A percentile compares a stretch with the other conserved stretches of the same genome.
These are phyloP conservation scores for Crotalus horridus DNA, from an alignment of 2,113 vertebrate genomes.

Conservation along the genomic window DNA sequence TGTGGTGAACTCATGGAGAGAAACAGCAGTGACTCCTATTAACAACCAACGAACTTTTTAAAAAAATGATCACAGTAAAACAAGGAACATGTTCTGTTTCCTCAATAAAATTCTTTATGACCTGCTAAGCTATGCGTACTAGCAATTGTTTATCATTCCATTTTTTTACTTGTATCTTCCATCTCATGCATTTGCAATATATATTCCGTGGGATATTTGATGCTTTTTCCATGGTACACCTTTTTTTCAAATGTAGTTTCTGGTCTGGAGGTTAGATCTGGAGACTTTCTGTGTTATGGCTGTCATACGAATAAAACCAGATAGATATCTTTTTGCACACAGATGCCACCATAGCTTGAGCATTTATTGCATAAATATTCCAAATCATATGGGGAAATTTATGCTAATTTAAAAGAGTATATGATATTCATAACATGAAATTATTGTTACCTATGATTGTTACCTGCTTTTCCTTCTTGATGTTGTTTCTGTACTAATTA, in stretches of 20 bases:
- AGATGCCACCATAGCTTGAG: slow-evolving; percentile 38
- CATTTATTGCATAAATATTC: slow-evolving; percentile 49
- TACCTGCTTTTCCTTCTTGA: neutral
- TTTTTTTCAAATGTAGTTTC: neutral
- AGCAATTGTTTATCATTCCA: neutral
- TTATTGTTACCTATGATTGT: neutral
- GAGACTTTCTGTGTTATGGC: slow-evolving; percentile 45
- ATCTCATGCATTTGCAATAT: neutral
- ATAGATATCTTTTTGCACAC: slow-evolving; percentile 50
- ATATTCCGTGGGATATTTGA: neutral
- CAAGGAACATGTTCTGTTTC: neutral
- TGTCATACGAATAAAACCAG: slow-evolving; percentile 57
- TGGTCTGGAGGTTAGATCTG: neutral
- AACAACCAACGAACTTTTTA: neutral
- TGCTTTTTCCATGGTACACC: neutral
- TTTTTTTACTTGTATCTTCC: neutral
- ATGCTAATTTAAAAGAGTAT: slow-evolving; percentile 42
- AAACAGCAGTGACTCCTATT: neutral
- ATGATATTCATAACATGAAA: neutral
- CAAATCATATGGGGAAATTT: slow-evolving; percentile 35
- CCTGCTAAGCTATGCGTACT: neutral
- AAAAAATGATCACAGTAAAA: neutral
- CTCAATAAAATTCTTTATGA: neutral
- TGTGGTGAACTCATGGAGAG: neutral
- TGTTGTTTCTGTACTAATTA: slow-evolving; percentile 18